These are phyloP conservation scores for Euthynnus affinis DNA, from an alignment of 2,797 vertebrate species.

Conservation along the genomic window DNA sequence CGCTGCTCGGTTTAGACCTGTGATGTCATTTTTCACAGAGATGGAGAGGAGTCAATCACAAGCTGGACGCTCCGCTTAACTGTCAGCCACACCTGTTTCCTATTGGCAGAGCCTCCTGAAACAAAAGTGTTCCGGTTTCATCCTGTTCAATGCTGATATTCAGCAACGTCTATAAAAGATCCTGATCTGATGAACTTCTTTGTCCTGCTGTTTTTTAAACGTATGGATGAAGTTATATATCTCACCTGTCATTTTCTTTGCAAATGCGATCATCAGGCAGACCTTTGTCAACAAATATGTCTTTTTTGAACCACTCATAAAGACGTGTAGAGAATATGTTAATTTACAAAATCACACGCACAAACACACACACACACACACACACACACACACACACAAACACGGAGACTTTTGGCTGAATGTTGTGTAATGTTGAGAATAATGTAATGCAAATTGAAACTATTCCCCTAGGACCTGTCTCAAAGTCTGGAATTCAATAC, in stretches of 20 bases:
- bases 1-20: background rate
- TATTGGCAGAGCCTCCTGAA: background rate
- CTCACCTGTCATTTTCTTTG: too few relatives aligned
- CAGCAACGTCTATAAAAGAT: background rate
- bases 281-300: background rate
- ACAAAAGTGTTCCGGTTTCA: background rate
- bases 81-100: background rate
- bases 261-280: background rate
- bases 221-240: background rate
- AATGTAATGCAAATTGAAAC: conserved; percentile 46
- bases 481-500: conserved; percentile 3
- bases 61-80: background rate
- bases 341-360: background rate
- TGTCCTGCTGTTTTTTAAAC: too few relatives aligned
- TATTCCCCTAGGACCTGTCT: background rate
- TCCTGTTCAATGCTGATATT: background rate
- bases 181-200: background rate
- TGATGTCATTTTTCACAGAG: conserved; percentile 4
- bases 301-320: background rate
- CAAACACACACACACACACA: too few relatives aligned
- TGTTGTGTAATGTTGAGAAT: conserved; percentile 17
- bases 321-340: conserved; percentile 8
- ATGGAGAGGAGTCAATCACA: conserved; percentile 1
- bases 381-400: background rate
- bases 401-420: background rate